Base-by-base conservation (phyloP, 2,113 vertebrate species). In the Mixornis gularis region DNA sequence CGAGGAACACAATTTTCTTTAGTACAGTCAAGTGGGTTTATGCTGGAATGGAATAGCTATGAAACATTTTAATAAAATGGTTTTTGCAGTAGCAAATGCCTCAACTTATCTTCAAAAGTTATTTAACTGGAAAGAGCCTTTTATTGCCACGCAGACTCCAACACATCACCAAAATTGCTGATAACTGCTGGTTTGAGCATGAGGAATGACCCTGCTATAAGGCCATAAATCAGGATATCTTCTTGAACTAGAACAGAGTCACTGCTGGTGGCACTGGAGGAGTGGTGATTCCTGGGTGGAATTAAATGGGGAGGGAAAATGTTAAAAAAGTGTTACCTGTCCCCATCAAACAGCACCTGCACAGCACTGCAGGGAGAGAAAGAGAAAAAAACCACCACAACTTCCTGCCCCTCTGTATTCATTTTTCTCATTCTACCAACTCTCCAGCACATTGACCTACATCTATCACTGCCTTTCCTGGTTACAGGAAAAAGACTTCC, bases 101-200 rank as follows among this genome's bases (percentile, higher is more conserved):
- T 85, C 70, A 73, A 73, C 29, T 79, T 70, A 85, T 65, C 66
- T 95, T 87, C 58, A 74, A 41, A 60, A 72, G 30, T 84, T 60
- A 70, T 74, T 87, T 84, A 83, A 89, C 41, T 74, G 77, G 64
- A 83, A 91, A 89, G 52, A 93, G 64, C 41, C 41, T 79, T 77
- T 90, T 78, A 84, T 12, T 66, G 69, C 32, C 43, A 86, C 7
- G 5, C 25, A 52, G 65, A 32, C 53, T 46, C 30, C 65, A 79
- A 58, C 4, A 3, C 41, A 74, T 78, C 80, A 88, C 59, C 80
- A 41, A 46, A 87, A 89, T 58, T 91, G 79, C 78, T 56, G 64
- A 38, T 86, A 89, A 81, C 44, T 66, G 69, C 69, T 84, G 36
- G 15, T 66, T 7, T 74, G 55, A 90, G 78, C 81, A 86, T 77